Base-by-base conservation (phyloP, 2,888 invertebrate species). In the Apomyelois bistriatella region DNA sequence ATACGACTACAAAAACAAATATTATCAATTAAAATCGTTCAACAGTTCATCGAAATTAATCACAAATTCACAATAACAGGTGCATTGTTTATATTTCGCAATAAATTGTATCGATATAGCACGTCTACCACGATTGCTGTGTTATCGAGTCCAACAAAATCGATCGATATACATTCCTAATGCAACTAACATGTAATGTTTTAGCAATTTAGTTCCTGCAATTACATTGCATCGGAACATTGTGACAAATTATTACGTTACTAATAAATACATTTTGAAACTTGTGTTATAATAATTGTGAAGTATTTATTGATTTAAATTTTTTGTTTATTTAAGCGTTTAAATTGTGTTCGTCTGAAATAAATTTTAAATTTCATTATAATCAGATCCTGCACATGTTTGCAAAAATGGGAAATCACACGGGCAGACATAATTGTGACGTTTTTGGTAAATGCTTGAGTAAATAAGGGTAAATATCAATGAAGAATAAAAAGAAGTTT, bases 41-140 rank as follows among this genome's bases (percentile, higher is more conserved):
- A 5, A 16, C 17, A 28, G 12, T 5, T 5, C 37, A 28, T 16
- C 13, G 28, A 28, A 13, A 38, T 48, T 9, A 48, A 48, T 37
- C 22, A 22, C n/a, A n/a, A n/a, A n/a, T n/a, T n/a, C n/a, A n/a
- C n/a, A n/a, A n/a, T 48, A 56, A 57, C 77, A 74, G 72, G 75
- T 74, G 72, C 55, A 64, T 75, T 74, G 62, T 66, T 66, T 68
- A 64, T 61, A 28, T 68, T 64, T 59, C 68, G 65, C 68, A 58
- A 65, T 58, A 59, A 54, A 58, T 62, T 57, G 53, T 53, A 63
- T 47, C 36, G 61, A 65, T 70, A 67, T 28, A 57, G 48, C 76
- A 75, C 77, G 77, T 72, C 62, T 62, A 54, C 63, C 63, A 58
- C 61, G 62, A 60, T 56, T 46, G 28, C 62, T 59, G 62, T 58